phyloP scores from a whole-genome alignment of 2,113 vertebrate species.

The Colossoma macropomum region DNA sequence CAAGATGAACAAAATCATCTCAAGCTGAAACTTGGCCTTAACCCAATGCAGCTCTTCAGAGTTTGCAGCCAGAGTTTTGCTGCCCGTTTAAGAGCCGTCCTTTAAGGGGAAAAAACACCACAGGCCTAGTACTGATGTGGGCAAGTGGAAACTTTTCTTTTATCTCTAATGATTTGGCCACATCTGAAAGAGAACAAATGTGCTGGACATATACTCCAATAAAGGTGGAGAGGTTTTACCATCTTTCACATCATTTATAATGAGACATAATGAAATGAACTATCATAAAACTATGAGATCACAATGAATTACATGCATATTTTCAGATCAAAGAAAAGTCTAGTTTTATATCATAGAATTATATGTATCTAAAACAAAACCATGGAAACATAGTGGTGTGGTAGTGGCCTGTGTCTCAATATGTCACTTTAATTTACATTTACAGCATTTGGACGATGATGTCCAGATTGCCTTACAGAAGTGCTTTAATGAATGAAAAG shows the following conservation, averaged over 20 bases:
- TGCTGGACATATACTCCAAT: neutral
- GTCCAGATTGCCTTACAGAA: neutral
- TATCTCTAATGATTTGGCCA: neutral
- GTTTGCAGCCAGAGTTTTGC: neutral
- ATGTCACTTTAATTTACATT: neutral
- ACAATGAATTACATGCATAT: neutral
- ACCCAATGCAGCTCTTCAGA: neutral
- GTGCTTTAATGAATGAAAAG: neutral
- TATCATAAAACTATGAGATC: neutral
- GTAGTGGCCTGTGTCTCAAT: neutral
- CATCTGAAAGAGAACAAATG: neutral
- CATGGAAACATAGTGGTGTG: neutral
- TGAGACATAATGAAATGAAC: neutral
- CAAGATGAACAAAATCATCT: neutral
- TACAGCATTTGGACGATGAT: neutral
- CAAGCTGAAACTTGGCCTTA: neutral
- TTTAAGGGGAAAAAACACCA: neutral
- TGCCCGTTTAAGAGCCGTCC: neutral
- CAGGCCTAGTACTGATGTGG: neutral
- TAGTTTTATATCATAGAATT: neutral
- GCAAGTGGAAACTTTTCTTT: constrained; percentile 2
- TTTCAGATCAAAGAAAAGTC: neutral
- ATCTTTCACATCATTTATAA: neutral
- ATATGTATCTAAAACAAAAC: neutral
- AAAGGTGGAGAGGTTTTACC: neutral